phyloP scores from a whole-genome alignment of 2,888 invertebrate species.

The Drosophila helvetica region DNA sequence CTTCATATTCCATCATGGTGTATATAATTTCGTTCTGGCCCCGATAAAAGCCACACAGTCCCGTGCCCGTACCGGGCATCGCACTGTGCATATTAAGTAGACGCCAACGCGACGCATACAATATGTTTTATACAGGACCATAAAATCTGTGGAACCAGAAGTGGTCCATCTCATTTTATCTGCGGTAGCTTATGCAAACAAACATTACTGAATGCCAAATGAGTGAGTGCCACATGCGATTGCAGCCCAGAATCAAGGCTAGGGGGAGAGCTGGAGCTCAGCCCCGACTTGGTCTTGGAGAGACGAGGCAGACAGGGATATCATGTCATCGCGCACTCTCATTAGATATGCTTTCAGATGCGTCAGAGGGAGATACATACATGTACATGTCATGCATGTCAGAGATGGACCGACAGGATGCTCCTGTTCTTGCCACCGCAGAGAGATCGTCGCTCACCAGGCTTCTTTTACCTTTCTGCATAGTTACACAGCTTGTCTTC shows the following conservation, averaged over 20 bases:
- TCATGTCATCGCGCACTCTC: neutral
- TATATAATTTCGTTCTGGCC: too few species aligned
- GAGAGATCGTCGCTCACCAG: too few species aligned
- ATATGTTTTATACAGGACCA: constrained; percentile 19
- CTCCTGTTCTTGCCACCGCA: neutral
- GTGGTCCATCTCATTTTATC: constrained; percentile 11
- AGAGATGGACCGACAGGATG: neutral
- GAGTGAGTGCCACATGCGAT: constrained; percentile 55
- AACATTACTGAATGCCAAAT: constrained; percentile 56
- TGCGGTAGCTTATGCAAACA: constrained; percentile 61
- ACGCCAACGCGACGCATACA: constrained; percentile 41
- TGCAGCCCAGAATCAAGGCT: constrained; percentile 42
- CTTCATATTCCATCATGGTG: too few species aligned
- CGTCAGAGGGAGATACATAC: neutral
- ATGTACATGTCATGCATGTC: neutral
- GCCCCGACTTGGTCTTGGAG: neutral
- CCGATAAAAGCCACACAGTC: constrained; percentile 3
- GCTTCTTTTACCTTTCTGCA: too few species aligned
- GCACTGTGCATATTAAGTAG: constrained; percentile 31
- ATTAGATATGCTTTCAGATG: neutral
- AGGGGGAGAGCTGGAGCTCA: too few species aligned
- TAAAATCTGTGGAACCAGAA: constrained; percentile 18
- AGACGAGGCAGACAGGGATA: neutral
- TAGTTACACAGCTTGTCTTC: too few species aligned
- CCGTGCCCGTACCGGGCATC: constrained; percentile 2